These are phyloP conservation scores for Platycercus adscitus DNA, from an alignment of 2,113 vertebrate species.

Conservation along the genomic window DNA sequence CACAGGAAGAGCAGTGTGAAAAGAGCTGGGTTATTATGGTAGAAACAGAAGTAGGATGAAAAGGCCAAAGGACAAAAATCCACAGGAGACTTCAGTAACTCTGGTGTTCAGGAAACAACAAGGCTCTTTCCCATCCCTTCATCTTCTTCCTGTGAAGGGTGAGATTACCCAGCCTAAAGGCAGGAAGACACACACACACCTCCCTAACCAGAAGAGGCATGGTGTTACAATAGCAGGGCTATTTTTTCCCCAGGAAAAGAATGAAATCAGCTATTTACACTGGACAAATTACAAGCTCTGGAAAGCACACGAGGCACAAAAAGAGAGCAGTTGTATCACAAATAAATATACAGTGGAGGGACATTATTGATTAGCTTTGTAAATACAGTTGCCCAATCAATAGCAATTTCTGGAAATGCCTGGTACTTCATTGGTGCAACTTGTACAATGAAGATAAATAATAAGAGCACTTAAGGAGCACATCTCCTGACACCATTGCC, in stretches of 20 bases:
- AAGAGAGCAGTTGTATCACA: slow-evolving; percentile 70
- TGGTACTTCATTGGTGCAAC: slow-evolving; percentile 76
- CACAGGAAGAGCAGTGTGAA: slow-evolving; percentile 50
- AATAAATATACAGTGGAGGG: slow-evolving; percentile 71
- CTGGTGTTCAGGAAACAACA: slow-evolving; percentile 66
- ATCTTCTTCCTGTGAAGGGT: slow-evolving; percentile 61
- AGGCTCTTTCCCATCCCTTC: slow-evolving; percentile 68
- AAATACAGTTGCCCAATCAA: slow-evolving; percentile 76
- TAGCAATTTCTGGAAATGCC: slow-evolving; percentile 82
- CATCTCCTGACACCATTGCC: slow-evolving; percentile 64
- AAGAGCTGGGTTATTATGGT: slow-evolving; percentile 32
- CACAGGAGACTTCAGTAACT: slow-evolving; percentile 59
- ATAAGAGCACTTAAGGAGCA: slow-evolving; percentile 70
- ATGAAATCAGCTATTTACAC: slow-evolving; percentile 80
- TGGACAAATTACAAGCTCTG: slow-evolving; percentile 78
- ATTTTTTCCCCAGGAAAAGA: slow-evolving; percentile 74
- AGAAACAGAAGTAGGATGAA: slow-evolving; percentile 60
- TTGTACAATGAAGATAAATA: slow-evolving; percentile 74
- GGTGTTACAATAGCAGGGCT: slow-evolving; percentile 62
- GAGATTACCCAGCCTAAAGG: slow-evolving; percentile 53
- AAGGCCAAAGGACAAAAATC: slow-evolving; percentile 63
- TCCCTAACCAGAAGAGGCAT: slow-evolving; percentile 42
- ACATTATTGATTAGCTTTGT: slow-evolving; percentile 80
- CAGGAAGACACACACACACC: slow-evolving; percentile 33
- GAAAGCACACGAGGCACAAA: slow-evolving; percentile 71